Evolutionary conservation across 2,113 vertebrate species (phyloP).

Genomic region (Psittacara wagleri): DNA sequence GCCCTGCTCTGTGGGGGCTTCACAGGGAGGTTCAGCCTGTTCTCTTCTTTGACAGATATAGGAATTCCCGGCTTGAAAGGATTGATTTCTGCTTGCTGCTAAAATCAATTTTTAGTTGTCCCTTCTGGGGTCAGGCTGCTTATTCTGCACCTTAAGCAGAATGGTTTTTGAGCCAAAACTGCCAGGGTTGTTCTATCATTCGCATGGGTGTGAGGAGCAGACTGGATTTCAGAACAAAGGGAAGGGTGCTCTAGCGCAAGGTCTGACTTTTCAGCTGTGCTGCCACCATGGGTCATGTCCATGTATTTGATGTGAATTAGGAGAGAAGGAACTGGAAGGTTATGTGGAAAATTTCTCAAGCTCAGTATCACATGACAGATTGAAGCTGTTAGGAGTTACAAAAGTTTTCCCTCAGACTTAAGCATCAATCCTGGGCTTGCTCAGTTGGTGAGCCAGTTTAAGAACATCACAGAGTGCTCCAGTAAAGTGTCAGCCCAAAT

Average conservation of each 20-base stretch:
- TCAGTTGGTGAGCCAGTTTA: accelerated
- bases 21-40: not conserved
- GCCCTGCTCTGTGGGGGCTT: not conserved
- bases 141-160: not conserved
- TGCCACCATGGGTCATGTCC: not conserved
- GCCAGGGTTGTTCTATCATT: accelerated
- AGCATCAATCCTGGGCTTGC: not conserved
- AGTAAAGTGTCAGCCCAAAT: not conserved
- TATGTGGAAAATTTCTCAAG: not conserved
- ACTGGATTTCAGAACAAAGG: not conserved
- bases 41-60: not conserved
- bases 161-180: not conserved
- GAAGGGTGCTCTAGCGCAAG: accelerated
- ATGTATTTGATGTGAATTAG: not conserved
- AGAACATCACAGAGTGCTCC: not conserved
- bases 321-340: not conserved
- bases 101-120: not conserved
- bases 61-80: not conserved
- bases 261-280: not conserved
- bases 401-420: not conserved
- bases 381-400: not conserved
- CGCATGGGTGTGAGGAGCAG: accelerated
- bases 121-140: not conserved
- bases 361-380: not conserved
- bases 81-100: not conserved